Base-by-base conservation (phyloP, 2,113 vertebrate genomes). In the Cepphus grylle region DNA sequence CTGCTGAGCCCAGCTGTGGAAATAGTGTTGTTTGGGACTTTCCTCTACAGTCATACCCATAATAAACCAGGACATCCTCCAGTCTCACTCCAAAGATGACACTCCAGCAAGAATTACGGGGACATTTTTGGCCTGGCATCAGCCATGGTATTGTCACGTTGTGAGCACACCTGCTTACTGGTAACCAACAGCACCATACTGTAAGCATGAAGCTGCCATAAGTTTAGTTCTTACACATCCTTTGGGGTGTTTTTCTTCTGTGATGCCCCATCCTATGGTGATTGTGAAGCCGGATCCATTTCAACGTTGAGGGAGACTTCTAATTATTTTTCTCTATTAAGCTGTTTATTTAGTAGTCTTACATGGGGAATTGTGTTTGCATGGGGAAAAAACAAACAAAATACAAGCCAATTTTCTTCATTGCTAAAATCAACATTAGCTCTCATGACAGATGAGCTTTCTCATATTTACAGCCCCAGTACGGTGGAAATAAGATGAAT, bases 1-100 rank as follows among this genome's bases (percentile, higher is more conserved):
- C 94, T 90, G 95, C 96, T 95, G 96, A 69, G 96, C 55, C 91
- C 97, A 97, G 95, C 94, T 97, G 95, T n/a, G 47, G 78, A 82
- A 40, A 61, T 15, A 50, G 15, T 34, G 36, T 12, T 84, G 50
- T 86, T 29, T 70, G 29, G 62, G 81, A 88, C 42, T 53, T 80
- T 69, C 49, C 26, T 45, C 29, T 80, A 50, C 20, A 65, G 32
- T 79, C 1, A 0, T 89, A 76, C 9, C 34, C 53, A 27, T n/a
- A 89, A 93, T 23, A 80, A 94, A 77, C 53, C 42, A 87, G 70
- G 74, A 40, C 19, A 65, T 73, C 49, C 61, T 82, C 81, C 58
- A 62, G 79, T 87, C 56, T 65, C 45, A 45, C 47, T 91, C 77
- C 59, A 63, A 88, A 76, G 49, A 85, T 14, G 8, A 77, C 45